Evolutionary conservation across 2,113 vertebrate species (phyloP), one percentile per base, ranked within the genome.

Genomic region (Cygnus atratus): DNA sequence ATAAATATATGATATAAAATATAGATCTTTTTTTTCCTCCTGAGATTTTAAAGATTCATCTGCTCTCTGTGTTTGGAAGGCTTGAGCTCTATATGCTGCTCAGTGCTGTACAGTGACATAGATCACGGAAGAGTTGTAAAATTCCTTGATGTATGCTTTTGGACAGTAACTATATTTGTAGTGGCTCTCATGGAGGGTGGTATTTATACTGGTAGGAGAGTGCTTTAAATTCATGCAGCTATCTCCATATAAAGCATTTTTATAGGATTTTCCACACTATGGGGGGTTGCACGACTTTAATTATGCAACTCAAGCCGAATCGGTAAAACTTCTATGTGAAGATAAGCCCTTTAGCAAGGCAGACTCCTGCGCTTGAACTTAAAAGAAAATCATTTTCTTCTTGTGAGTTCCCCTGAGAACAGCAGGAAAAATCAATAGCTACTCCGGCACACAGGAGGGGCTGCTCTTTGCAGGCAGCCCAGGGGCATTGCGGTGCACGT

Each of bases 1-100:
- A 96, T 92, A 93, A 93, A 95, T 92, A 90, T 54, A 74, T 63
- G 35, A 77, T 81, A 87, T 87, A 68, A 96, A 97, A 97, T 66
- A 95, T 61, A 84, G 39, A 71, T 37, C 55, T 41, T 48, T 20
- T 62, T 61, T 88, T 46, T 52, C 35, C 68, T 92, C 39, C 9
- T 75, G 93, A 89, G 83, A 54, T 84, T 87, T 84, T 92, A 84
- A 83, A 84, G 62, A 82, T 88, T 91, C 24, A 48, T 93, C 74
- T 82, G 58, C 75, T 92, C 68, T 24, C 39, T 55, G 13, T 87
- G 58, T 91, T 87, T 66, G 41, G 54, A 83, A 84, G 68, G 73
- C 54, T 68, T 4, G 10, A 68, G 54, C 41, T 19, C 41, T 15
- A 92, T 59, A 67, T 50, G 44, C 19, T 66, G 6, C 92, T 91